Evolutionary conservation across 2,797 vertebrate genomes (phyloP), one percentile per base, ranked within the genome.

Genomic region (Myotis planiceps): DNA sequence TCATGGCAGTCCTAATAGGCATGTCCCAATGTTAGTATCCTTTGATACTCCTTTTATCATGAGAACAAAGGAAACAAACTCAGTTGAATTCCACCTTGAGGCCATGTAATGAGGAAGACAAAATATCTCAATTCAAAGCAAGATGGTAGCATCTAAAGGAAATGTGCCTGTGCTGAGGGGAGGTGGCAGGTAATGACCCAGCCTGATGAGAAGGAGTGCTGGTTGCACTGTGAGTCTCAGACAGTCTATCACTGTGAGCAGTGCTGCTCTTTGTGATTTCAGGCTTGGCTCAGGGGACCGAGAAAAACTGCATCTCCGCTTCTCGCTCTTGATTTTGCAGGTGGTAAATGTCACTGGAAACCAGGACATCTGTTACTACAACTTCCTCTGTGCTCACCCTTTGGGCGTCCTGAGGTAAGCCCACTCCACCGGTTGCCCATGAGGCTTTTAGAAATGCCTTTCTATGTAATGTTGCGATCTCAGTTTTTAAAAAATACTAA

Each of bases 291-390:
- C 42, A 16, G 19, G 29, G 19, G 51, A 63, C 6, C 1, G 3
- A 72, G 63, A 60, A 82, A 87, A 93, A 21, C 23, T 23, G 42
- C 29, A n/a, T 58, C 74, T 83, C 74, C 58, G 86, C 88, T 86
- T 93, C 85, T 93, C 6, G 0, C n/a, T 47, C 69, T 97, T 86
- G 39, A 71, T 83, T 97, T 95, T 96, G 29, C 97, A 99, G 99
- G 99, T 99, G 69, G 98, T 99, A 79, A 98, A 99, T 27, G 98
- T 99, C 58, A 99, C 99, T 0, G 99, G 99, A 45, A 99, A 99
- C 96, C 99, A 99, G 90, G 99, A 99, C 92, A 99, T 99, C 97
- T 99, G 99, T 96, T 99, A 99, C 97, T 99, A 99, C 97, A 99
- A 99, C 97, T 99, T 99, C 92, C 98, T 99, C 53, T 99, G 99